Base-by-base conservation (phyloP, 2,888 invertebrate genomes). In the Caenorhabditis uteleia region DNA sequence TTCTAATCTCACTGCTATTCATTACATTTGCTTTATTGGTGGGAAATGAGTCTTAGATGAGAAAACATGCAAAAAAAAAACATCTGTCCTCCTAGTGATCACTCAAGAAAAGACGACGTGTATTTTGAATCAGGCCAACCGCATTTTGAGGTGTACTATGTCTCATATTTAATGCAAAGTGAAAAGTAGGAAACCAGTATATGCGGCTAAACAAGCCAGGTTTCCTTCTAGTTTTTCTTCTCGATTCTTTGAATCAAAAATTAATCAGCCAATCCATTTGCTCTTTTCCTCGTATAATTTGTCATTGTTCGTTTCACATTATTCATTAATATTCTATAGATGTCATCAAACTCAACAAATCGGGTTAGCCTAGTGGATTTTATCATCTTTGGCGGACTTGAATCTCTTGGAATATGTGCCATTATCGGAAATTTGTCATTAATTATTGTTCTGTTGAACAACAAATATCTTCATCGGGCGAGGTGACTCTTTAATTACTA, bases 381-480 rank as follows among this genome's bases (percentile, higher is more conserved):
- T 25, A 38, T 70, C 36, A 58, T 75, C 31, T 75, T 75, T 49
- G 42, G 43, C 29, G 68, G 73, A 14, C 56, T 75, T 31, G 73
- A 75, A 42, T 62, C 69, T 42, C 59, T 79, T 31, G 81, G 80
- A 36, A 62, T 74, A 8, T 68, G 74, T 42, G 80, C 80, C 18
- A 76, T 80, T 40, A 46, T 74, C 16, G 80, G 80, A 18, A 80
- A 79, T 54, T 39, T 76, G 45, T 69, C 76, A 31, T 66, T 80
- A 40, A 77, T 80, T 44, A 59, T 72, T 21, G 80, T 80, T 25
- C 67, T 80, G 12, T 66, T 79, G 27, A 64, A 72, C 39, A 76
- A 80, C 58, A 78, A 78, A 61, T 80, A 80, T 65, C 65, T 80
- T 29, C 64, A 76, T 38, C 49, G 79, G 27, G 77, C 80, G 7